These are phyloP conservation scores for Periophthalmodon schlosseri DNA, from an alignment of 2,113 vertebrate genomes.

Conservation along the genomic window DNA sequence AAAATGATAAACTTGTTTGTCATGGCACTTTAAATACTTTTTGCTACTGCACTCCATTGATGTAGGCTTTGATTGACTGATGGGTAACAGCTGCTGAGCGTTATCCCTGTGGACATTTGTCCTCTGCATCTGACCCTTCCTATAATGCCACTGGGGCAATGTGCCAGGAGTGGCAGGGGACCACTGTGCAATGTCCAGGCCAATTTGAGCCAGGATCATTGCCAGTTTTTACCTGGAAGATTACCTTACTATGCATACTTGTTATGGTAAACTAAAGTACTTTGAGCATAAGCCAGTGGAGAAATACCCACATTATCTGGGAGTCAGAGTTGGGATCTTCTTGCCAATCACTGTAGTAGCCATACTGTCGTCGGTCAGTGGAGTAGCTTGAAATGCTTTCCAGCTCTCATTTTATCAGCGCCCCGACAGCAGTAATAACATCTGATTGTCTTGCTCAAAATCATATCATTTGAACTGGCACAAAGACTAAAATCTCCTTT, in stretches of 20 bases:
- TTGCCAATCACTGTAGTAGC: neutral
- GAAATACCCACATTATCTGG: neutral
- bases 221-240: neutral
- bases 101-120: neutral
- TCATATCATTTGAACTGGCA: constrained; percentile 26
- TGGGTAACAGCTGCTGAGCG: neutral
- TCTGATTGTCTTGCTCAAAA: neutral
- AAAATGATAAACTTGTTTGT: no score
- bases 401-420: neutral
- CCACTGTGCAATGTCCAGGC: no score
- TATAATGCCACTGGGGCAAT: no score
- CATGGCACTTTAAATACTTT: no score
- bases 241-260: neutral
- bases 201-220: neutral
- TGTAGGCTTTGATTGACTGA: no score
- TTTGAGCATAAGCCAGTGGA: neutral
- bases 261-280: neutral
- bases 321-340: neutral
- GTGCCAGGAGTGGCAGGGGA: no score
- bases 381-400: neutral
- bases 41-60: no score
- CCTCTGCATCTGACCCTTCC: neutral
- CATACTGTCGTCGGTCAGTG: neutral
- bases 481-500: constrained; percentile 46
- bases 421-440: neutral